phyloP scores from a whole-genome alignment of 2,113 vertebrate genomes.

The Antigone vipio region DNA sequence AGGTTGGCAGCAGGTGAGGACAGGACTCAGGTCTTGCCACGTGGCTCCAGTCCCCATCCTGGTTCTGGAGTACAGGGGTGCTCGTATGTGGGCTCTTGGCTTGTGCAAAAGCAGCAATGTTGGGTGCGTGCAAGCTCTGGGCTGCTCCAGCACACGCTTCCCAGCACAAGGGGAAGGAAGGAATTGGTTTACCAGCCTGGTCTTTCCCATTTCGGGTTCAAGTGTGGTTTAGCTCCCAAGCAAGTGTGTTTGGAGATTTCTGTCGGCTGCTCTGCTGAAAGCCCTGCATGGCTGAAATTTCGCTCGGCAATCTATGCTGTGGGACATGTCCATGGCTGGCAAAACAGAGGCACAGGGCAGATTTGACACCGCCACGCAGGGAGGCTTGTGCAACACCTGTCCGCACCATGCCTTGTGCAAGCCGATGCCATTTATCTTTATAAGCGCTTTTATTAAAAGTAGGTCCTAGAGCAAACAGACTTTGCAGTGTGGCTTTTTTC shows the following conservation, averaged over 20 bases:
- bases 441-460: neutral
- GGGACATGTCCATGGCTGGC: neutral
- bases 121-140: neutral
- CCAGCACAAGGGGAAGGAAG: neutral
- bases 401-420: neutral
- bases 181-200: neutral
- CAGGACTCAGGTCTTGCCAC: rapidly evolving
- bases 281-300: rapidly evolving
- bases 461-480: neutral
- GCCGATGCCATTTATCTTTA: neutral
- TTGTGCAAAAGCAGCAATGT: neutral
- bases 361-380: rapidly evolving
- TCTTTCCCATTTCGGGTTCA: neutral
- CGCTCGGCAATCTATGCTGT: rapidly evolving
- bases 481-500: neutral
- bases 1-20: neutral
- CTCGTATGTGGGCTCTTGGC: neutral
- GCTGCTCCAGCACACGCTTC: rapidly evolving
- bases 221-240: too few species aligned
- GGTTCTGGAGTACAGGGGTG: neutral
- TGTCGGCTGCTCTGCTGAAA: neutral
- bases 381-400: neutral
- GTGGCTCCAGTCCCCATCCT: rapidly evolving
- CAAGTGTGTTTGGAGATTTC: neutral
- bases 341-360: neutral